phyloP scores from a whole-genome alignment of 2,113 vertebrate genomes.

The Plecotus auritus region DNA sequence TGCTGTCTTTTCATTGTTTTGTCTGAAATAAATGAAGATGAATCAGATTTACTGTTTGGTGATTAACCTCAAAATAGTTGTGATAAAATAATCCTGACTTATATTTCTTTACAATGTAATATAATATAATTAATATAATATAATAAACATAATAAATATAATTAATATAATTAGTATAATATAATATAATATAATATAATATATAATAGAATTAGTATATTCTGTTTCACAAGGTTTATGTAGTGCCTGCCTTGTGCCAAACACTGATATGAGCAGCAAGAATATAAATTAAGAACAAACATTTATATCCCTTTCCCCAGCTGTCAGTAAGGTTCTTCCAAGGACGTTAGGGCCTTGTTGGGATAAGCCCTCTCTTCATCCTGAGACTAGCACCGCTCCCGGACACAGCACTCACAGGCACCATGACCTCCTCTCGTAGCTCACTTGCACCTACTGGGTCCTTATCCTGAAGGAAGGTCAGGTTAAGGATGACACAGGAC shows the following conservation, averaged over 20 bases:
- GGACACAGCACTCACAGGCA: not conserved
- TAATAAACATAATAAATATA: not conserved
- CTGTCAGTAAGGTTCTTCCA: not conserved
- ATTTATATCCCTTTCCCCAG: not conserved
- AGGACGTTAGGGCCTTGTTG: not conserved
- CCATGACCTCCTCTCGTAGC: not conserved
- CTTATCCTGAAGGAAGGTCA: no score
- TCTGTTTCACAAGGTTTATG: not conserved
- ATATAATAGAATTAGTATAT: not conserved
- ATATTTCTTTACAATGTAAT: not conserved
- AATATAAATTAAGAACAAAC: not conserved
- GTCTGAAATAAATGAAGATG: not conserved
- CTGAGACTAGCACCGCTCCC: not conserved
- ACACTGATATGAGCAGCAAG: not conserved
- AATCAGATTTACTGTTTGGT: not conserved
- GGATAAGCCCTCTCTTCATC: not conserved
- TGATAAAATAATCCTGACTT: not conserved
- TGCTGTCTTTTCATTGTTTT: not conserved
- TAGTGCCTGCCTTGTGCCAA: not conserved
- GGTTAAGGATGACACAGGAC: not conserved
- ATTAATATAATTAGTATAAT: not conserved
- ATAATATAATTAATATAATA: not conserved
- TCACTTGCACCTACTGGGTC: not conserved
- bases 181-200: not conserved
- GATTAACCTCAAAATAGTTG: not conserved